A percentile compares a stretch with the other conserved stretches of the same genome.
Conservation (phyloP, 2,888 invertebrate genomes). For the Philereme transversata region DNA sequence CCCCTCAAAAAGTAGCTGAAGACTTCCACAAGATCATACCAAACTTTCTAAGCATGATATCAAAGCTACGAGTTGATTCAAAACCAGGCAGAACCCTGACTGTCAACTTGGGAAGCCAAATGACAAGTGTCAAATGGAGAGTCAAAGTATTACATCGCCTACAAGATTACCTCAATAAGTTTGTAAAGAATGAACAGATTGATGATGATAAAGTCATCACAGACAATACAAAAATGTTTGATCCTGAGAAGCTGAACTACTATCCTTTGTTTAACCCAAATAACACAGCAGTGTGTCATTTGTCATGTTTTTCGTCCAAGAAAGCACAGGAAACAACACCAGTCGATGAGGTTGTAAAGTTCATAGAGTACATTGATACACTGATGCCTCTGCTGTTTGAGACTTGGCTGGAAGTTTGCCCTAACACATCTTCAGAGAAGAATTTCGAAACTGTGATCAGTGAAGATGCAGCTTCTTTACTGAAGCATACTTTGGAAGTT, state of each 20-base stretch:
- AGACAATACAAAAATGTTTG: constrained; percentile 52
- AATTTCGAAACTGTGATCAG: constrained; percentile 79
- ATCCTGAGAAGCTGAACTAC: constrained; percentile 54
- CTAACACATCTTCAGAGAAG: constrained; percentile 67
- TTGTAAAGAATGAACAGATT: constrained; percentile 57
- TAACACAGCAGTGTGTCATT: constrained; percentile 61
- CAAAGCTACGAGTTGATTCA: constrained; percentile 86
- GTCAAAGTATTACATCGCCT: constrained; percentile 89
- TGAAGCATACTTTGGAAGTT: constrained; percentile 86
- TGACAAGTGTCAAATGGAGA: constrained; percentile 91
- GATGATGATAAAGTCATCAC: constrained; percentile 36
- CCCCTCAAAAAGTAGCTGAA: constrained; percentile 86
- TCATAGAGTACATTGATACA: constrained; percentile 86
- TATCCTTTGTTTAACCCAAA: constrained; percentile 64
- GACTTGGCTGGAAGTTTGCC: constrained; percentile 92
- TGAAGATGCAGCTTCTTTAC: constrained; percentile 85
- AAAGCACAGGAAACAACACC: constrained; percentile 55
- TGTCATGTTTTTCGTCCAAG: constrained; percentile 73
- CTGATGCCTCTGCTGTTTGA: constrained; percentile 91
- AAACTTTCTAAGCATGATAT: constrained; percentile 93
- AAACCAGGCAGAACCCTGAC: constrained; percentile 87
- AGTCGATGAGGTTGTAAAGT: constrained; percentile 73
- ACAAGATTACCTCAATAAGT: constrained; percentile 77
- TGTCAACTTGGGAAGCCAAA: constrained; percentile 87
- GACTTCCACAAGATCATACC: constrained; percentile 89